These are phyloP conservation scores for Tarsius wallacei DNA, from an alignment of 2,797 vertebrate species.

Conservation along the genomic window DNA sequence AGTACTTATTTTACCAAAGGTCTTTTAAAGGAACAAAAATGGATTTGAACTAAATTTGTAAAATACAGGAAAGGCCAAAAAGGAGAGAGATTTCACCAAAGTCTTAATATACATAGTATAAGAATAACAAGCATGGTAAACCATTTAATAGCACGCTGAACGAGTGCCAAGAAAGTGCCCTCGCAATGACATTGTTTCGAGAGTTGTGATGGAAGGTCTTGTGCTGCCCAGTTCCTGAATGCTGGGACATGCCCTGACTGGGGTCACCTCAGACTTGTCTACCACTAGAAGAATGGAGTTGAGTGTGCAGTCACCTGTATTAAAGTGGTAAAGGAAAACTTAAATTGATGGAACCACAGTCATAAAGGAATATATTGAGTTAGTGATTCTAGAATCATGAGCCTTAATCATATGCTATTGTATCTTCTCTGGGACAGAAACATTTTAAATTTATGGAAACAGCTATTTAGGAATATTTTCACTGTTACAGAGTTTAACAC, in stretches of 20 bases:
- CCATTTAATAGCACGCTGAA: not conserved
- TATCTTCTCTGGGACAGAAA: not conserved
- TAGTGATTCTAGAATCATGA: not conserved
- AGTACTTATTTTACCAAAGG: not conserved
- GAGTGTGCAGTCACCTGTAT: not conserved
- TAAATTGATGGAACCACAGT: not conserved
- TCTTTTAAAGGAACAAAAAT: not conserved
- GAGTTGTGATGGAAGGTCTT: not conserved
- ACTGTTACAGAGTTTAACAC: not conserved
- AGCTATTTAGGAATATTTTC: not conserved
- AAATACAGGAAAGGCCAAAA: not conserved
- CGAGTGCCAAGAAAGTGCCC: not conserved
- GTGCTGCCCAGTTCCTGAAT: not conserved
- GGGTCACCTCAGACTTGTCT: not conserved
- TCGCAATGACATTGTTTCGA: not conserved
- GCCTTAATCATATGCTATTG: not conserved
- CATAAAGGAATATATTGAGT: not conserved
- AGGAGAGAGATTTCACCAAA: not conserved
- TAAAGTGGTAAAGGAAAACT: not conserved
- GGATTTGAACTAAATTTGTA: not conserved
- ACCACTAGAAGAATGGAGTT: not conserved
- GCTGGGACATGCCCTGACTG: no score
- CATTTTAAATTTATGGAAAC: constrained; percentile 26
- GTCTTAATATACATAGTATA: not conserved
- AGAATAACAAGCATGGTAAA: not conserved